phyloP scores from a whole-genome alignment of 2,888 invertebrate genomes.

The Drosophila falleni region DNA sequence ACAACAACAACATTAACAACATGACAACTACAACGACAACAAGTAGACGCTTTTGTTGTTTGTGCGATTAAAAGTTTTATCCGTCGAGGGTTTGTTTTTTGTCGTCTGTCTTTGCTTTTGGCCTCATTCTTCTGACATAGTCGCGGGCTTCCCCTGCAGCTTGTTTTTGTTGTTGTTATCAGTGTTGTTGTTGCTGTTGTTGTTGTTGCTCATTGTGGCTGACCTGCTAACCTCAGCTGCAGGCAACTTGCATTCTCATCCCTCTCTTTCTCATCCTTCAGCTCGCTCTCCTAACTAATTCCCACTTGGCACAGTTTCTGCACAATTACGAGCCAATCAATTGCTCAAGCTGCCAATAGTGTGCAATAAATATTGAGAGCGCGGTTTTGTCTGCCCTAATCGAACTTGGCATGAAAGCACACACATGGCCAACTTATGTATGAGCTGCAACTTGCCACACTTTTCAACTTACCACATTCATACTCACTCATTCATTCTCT shows the following conservation, averaged over 20 bases:
- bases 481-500: conserved; percentile 6
- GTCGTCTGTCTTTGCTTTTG: conserved; percentile 60
- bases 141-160: conserved; percentile 49
- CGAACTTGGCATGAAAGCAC: conserved; percentile 50
- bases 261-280: neutral
- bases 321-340: conserved; percentile 78
- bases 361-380: conserved; percentile 72
- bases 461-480: conserved; percentile 26
- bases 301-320: conserved; percentile 74
- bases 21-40: conserved; percentile 20
- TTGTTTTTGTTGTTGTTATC: conserved; percentile 36
- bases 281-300: conserved; percentile 12
- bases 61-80: conserved; percentile 80
- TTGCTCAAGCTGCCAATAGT: conserved; percentile 72
- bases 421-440: conserved; percentile 32
- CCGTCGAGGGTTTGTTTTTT: conserved; percentile 38
- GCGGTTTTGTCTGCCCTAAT: conserved; percentile 36
- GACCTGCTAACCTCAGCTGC: conserved; percentile 82
- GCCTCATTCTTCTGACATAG: conserved; percentile 68
- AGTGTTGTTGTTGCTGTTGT: conserved; percentile 27
- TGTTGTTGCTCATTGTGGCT: conserved; percentile 56
- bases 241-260: conserved; percentile 44
- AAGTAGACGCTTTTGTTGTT: conserved; percentile 65
- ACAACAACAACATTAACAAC: conserved; percentile 28
- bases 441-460: conserved; percentile 16